Percentiles rank a stretch among this genome's conserved stretches.
Conservation (phyloP, 2,888 invertebrate species). For the Spisula solida region DNA sequence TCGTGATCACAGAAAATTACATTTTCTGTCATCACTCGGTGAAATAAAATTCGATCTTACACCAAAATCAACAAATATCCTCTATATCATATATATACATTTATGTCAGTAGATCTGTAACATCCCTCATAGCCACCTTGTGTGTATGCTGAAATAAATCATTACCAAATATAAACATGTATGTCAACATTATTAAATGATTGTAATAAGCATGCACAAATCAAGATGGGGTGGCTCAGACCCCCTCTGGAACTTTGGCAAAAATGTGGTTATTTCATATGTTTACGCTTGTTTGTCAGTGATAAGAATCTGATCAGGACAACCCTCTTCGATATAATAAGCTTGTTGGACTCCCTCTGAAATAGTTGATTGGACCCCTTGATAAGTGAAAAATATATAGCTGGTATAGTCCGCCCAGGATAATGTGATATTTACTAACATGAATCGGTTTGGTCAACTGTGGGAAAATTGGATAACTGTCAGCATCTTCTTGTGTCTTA, state of each 20-base stretch:
- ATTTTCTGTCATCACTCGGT: too few relatives aligned
- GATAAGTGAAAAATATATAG: neutral
- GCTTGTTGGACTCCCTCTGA: neutral
- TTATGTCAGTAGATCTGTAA: neutral
- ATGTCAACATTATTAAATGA: neutral
- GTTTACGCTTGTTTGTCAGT: too few relatives aligned
- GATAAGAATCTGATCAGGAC: too few relatives aligned
- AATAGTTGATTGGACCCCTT: neutral
- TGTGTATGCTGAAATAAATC: neutral
- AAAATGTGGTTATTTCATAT: neutral
- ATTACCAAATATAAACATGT: neutral
- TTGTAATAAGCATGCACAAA: neutral
- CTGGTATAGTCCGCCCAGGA: too few relatives aligned
- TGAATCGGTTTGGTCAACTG: too few relatives aligned
- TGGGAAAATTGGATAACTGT: too few relatives aligned
- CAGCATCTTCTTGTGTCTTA: too few relatives aligned
- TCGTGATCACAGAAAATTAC: too few relatives aligned
- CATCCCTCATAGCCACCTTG: neutral
- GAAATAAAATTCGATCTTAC: too few relatives aligned
- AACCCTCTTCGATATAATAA: neutral
- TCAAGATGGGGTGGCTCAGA: neutral
- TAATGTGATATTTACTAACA: too few relatives aligned
- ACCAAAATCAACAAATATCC: too few relatives aligned
- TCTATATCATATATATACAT: too few relatives aligned
- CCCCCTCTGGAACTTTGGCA: neutral